phyloP scores from a whole-genome alignment of 2,113 vertebrate species.

The Hassar affinis region DNA sequence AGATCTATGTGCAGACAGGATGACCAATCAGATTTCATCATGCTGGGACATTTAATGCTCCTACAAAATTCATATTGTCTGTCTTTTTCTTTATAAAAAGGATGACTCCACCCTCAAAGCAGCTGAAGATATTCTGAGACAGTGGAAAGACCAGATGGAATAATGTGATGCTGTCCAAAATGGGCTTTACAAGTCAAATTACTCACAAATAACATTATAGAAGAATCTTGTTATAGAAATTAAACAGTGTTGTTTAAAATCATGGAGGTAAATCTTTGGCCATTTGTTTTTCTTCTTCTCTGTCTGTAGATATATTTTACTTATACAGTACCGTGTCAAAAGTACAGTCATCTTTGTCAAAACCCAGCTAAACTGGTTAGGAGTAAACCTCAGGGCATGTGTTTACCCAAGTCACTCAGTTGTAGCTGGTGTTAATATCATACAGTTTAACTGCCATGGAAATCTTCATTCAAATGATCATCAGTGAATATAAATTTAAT shows the following conservation, averaged over 20 bases:
- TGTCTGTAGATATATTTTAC: background rate
- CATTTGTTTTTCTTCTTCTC: background rate
- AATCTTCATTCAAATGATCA: background rate
- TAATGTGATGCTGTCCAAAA: background rate
- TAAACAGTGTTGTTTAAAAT: background rate
- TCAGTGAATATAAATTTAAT: background rate
- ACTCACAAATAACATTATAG: background rate
- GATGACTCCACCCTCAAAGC: conserved; percentile 85
- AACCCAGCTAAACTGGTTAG: background rate
- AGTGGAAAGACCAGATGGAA: conserved; percentile 73
- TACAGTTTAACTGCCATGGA: background rate
- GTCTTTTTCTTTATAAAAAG: conserved; percentile 62
- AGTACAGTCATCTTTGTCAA: background rate
- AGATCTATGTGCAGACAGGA: background rate
- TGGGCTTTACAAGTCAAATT: background rate
- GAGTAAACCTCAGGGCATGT: background rate
- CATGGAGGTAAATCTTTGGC: background rate
- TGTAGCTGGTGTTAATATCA: background rate
- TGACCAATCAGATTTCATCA: background rate
- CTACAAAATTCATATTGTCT: background rate
- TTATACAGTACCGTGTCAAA: too few relatives aligned
- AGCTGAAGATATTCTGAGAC: conserved; percentile 79
- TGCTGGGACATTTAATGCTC: background rate
- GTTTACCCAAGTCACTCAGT: background rate
- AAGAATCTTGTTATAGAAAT: background rate